A percentile compares a stretch with the other conserved stretches of the same genome.
These are phyloP conservation scores for Propithecus deckenii DNA, from an alignment of 2,797 vertebrate species.

Conservation along the genomic window DNA sequence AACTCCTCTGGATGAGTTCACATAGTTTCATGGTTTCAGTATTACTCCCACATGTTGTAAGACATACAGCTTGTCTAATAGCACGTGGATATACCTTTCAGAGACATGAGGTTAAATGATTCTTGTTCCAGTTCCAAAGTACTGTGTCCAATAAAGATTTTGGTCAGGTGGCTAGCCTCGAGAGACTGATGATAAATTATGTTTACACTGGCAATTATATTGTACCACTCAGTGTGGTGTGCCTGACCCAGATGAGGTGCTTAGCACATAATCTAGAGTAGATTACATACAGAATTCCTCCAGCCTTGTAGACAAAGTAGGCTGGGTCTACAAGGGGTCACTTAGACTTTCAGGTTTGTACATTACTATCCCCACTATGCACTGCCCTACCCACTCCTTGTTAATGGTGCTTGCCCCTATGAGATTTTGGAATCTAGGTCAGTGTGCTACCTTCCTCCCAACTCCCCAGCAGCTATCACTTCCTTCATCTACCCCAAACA, in stretches of 20 bases:
- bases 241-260: background rate
- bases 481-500: background rate
- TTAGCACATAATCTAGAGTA: background rate
- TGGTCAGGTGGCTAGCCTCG: background rate
- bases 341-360: background rate
- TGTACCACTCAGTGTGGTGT: background rate
- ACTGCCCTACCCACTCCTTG: background rate
- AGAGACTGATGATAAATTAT: background rate
- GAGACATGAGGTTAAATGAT: background rate
- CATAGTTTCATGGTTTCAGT: background rate
- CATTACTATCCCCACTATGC: background rate
- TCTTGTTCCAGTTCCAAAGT: constrained; percentile 2
- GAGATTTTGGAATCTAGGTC: background rate
- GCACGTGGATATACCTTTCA: background rate
- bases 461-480: background rate
- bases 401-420: background rate
- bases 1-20: background rate
- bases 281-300: background rate
- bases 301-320: background rate
- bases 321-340: background rate
- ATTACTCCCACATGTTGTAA: background rate
- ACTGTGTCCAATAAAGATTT: background rate
- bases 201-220: background rate
- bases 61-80: background rate
- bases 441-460: background rate